These are phyloP conservation scores for Emydocephalus ijimae DNA, from an alignment of 2,113 vertebrate genomes.

Conservation along the genomic window DNA sequence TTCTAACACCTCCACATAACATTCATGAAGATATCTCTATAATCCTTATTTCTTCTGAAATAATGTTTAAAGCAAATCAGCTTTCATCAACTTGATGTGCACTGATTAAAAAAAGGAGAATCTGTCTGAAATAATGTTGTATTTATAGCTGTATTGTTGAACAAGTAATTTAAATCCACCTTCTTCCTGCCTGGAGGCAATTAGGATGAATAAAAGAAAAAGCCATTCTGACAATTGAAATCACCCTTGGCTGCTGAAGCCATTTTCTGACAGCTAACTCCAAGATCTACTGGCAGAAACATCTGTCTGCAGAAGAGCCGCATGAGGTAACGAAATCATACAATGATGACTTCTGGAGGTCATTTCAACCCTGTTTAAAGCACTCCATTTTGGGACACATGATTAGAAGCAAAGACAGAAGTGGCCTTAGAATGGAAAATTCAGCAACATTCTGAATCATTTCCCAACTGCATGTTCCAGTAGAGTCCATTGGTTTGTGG, in stretches of 20 bases:
- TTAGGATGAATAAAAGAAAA: neutral
- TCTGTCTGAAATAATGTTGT: neutral
- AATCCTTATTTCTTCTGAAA: neutral
- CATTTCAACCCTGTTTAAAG: neutral
- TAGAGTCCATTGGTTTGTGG: neutral
- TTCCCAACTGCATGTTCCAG: neutral
- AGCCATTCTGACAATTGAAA: neutral
- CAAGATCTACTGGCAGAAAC: neutral
- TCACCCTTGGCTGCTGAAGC: neutral
- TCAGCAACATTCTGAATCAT: neutral
- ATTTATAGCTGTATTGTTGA: neutral
- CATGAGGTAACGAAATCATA: neutral
- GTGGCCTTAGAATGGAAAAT: neutral
- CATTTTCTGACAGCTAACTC: neutral
- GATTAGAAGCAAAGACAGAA: neutral
- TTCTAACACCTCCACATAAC: neutral
- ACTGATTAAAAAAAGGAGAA: neutral
- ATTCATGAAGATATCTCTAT: neutral
- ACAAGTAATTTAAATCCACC: neutral
- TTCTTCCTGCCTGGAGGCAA: neutral
- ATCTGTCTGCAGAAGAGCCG: neutral
- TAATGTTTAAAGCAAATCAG: neutral
- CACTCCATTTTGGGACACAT: neutral
- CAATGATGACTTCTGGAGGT: neutral
- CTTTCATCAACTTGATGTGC: neutral